These are phyloP conservation scores for Microcebus lehilahytsara DNA, from an alignment of 2,113 vertebrate species.

Conservation along the genomic window DNA sequence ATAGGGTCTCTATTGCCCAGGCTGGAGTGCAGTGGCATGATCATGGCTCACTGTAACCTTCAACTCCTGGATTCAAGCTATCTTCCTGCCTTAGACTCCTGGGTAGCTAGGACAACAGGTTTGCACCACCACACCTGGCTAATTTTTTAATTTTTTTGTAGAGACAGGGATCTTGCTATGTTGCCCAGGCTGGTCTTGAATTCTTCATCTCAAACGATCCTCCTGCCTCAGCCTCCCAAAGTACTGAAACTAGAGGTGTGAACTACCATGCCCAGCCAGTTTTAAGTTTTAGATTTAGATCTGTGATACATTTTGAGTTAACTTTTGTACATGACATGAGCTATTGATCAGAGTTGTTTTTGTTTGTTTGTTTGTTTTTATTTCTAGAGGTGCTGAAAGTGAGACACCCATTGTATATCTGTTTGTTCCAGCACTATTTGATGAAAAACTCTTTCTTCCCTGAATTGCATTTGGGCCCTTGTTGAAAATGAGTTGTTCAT, in stretches of 20 bases:
- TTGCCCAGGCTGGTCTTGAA: background rate
- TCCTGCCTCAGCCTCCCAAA: too few species aligned
- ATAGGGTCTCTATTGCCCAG: background rate
- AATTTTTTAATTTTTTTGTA: too few species aligned
- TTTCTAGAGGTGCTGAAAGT: background rate
- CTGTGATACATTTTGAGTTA: background rate
- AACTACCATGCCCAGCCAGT: background rate
- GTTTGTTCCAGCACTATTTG: background rate
- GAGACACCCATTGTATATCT: background rate
- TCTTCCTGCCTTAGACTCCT: background rate
- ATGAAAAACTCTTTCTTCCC: background rate
- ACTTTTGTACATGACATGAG: background rate
- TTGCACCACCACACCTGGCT: background rate
- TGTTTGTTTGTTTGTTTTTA: background rate
- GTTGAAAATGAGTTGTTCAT: background rate
- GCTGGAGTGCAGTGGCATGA: background rate
- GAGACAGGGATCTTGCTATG: background rate
- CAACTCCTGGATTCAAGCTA: background rate
- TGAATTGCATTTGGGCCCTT: background rate
- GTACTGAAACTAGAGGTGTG: too few species aligned
- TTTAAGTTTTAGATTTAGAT: slow-evolving; percentile 32
- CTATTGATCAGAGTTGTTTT: background rate
- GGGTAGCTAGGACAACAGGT: background rate
- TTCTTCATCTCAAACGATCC: background rate
- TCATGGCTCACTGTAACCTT: background rate